These are phyloP conservation scores for Percina caprodes DNA, from an alignment of 2,113 vertebrate genomes.

Conservation along the genomic window DNA sequence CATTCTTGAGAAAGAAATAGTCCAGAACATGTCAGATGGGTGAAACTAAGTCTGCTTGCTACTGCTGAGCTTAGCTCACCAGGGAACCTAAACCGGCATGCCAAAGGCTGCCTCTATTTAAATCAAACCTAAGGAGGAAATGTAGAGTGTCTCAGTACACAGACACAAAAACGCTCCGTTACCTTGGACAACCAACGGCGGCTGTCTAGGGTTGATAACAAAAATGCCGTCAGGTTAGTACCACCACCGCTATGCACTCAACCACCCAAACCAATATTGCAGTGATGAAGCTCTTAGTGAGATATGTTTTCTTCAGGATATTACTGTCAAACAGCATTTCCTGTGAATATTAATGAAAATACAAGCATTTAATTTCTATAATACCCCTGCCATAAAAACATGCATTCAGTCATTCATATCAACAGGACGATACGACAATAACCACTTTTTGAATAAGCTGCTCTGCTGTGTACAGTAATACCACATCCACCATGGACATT, in stretches of 20 bases:
- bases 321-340: constrained; percentile 11
- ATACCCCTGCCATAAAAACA: constrained; percentile 32
- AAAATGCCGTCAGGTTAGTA: constrained; percentile 41
- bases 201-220: constrained; percentile 53
- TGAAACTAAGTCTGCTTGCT: constrained; percentile 52
- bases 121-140: constrained; percentile 32
- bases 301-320: constrained; percentile 19
- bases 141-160: constrained; percentile 24
- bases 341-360: constrained; percentile 14
- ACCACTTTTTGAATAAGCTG: constrained; percentile 11
- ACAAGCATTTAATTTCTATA: not conserved
- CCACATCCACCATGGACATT: constrained; percentile 36
- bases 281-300: constrained; percentile 25
- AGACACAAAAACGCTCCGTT: constrained; percentile 40
- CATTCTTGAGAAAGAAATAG: constrained; percentile 58
- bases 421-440: constrained; percentile 30
- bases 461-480: constrained; percentile 29
- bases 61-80: constrained; percentile 50
- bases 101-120: constrained; percentile 47
- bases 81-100: constrained; percentile 50
- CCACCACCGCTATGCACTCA: constrained; percentile 6
- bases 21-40: constrained; percentile 52
- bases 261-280: constrained; percentile 24
- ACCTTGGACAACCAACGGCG: constrained; percentile 43
- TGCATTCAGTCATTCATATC: constrained; percentile 22